Conservation (phyloP, 2,113 vertebrate species). For the Isurus oxyrinchus region DNA sequence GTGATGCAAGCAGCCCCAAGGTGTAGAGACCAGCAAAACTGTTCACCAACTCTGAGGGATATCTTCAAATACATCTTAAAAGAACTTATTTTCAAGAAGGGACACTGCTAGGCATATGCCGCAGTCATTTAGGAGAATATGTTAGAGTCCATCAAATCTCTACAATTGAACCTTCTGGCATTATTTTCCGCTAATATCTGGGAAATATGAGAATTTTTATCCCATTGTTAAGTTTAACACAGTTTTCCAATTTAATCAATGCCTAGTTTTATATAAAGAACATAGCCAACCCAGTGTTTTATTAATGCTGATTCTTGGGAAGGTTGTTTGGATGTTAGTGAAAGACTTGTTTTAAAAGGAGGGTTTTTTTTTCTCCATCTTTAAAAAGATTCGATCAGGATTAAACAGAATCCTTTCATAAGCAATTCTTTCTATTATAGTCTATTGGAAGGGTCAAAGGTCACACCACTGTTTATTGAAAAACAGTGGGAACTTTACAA, state of each 20-base stretch:
- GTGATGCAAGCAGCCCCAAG: neutral
- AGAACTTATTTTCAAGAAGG: neutral
- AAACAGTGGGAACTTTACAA: slow-evolving; percentile 27
- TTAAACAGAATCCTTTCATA: slow-evolving; percentile 22
- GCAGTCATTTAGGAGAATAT: neutral
- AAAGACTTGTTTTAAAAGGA: neutral
- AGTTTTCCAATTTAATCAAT: neutral
- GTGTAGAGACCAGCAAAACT: neutral
- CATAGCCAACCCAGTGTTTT: neutral
- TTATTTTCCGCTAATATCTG: neutral
- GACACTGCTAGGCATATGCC: neutral
- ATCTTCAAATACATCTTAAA: neutral
- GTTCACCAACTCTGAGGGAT: neutral
- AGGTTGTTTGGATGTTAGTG: neutral
- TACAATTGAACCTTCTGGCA: neutral
- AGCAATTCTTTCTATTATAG: slow-evolving; percentile 17
- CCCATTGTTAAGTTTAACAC: neutral
- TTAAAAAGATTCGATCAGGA: slow-evolving; percentile 8
- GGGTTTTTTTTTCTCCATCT: neutral
- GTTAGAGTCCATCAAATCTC: neutral
- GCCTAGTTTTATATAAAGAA: neutral
- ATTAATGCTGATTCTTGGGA: neutral
- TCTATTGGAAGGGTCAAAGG: slow-evolving; percentile 11
- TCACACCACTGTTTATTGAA: neutral
- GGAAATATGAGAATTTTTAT: neutral